Evolutionary conservation across 2,113 vertebrate genomes (phyloP).

Genomic region (Tiliqua scincoides): DNA sequence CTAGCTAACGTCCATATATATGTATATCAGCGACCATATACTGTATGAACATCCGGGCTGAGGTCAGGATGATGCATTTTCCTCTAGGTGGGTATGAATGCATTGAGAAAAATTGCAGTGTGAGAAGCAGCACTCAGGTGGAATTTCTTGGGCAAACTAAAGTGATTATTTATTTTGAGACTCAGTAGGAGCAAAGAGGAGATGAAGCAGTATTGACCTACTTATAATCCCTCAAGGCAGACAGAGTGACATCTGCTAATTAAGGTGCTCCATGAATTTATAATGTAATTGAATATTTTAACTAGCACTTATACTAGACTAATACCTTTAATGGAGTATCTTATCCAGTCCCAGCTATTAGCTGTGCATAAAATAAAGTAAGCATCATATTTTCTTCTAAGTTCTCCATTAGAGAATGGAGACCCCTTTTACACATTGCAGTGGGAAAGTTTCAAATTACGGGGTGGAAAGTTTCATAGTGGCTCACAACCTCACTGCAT

Average conservation of each 20-base stretch:
- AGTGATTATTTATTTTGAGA: slow-evolving; percentile 14
- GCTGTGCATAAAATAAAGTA: background rate
- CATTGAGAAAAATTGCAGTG: background rate
- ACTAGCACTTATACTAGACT: background rate
- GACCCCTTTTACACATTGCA: background rate
- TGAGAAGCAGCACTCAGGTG: background rate
- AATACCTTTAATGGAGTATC: background rate
- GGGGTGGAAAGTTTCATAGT: background rate
- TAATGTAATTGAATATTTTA: background rate
- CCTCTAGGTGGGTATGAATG: background rate
- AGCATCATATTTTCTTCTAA: background rate
- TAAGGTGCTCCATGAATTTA: background rate
- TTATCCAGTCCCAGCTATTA: background rate
- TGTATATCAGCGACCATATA: background rate
- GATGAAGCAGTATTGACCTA: slow-evolving; percentile 1
- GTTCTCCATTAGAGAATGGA: background rate
- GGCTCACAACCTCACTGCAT: background rate
- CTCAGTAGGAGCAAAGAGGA: background rate
- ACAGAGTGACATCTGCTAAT: background rate
- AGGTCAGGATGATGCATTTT: background rate
- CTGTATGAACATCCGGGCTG: background rate
- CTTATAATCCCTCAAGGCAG: background rate
- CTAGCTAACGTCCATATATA: background rate
- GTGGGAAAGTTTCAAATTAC: background rate
- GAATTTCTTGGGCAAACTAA: background rate